phyloP scores from a whole-genome alignment of 2,113 vertebrate species.

The Taurulus bubalis region DNA sequence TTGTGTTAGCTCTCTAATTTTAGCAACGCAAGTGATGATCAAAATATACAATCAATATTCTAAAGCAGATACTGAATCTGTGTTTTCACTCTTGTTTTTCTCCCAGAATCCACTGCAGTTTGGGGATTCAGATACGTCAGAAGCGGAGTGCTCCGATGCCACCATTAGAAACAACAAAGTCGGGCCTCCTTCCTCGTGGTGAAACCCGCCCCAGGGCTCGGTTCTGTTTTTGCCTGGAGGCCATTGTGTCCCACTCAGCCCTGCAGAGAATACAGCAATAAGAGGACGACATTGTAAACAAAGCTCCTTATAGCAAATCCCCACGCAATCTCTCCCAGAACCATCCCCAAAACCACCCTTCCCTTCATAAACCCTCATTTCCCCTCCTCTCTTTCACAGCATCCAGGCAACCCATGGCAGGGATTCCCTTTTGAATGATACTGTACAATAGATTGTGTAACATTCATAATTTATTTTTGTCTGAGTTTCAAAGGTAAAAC shows the following conservation, averaged over 20 bases:
- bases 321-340: conserved; percentile 56
- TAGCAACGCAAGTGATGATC: neutral
- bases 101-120: conserved; percentile 93
- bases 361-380: conserved; percentile 2
- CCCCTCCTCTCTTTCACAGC: conserved; percentile 81
- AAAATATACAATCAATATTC: neutral
- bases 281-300: conserved; percentile 63
- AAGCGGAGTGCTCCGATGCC: conserved; percentile 96
- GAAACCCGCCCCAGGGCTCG: conserved; percentile 66
- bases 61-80: neutral
- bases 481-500: conserved; percentile 84
- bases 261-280: conserved; percentile 77
- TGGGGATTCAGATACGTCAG: conserved; percentile 94
- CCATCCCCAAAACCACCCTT: conserved; percentile 37
- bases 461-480: conserved; percentile 95
- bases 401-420: conserved; percentile 90
- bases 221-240: conserved; percentile 65
- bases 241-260: conserved; percentile 55
- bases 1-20: neutral
- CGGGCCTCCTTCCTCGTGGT: conserved; percentile 94
- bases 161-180: conserved; percentile 96
- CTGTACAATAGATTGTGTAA: conserved; percentile 91
- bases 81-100: conserved; percentile 20
- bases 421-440: conserved; percentile 92
- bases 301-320: conserved; percentile 58